phyloP scores from a whole-genome alignment of 2,888 invertebrate genomes.

The Digitonthophagus gazella region DNA sequence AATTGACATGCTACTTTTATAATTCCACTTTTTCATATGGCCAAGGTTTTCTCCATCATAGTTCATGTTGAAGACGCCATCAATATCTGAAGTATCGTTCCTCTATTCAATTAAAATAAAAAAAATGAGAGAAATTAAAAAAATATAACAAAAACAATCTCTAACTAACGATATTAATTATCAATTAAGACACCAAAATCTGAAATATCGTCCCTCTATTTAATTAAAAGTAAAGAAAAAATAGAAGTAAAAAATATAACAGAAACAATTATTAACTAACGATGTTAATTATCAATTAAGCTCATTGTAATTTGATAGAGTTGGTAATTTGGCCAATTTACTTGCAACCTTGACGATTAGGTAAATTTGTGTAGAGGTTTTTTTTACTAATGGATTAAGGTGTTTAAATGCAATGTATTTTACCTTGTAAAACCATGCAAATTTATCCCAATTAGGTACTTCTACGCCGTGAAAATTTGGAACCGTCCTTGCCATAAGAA shows the following conservation, averaged over 20 bases:
- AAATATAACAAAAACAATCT: too few species aligned
- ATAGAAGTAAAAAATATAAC: too few species aligned
- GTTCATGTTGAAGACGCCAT: constrained; percentile 74
- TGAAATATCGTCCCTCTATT: too few species aligned
- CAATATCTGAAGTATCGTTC: constrained; percentile 70
- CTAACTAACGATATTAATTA: too few species aligned
- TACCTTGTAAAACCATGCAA: constrained; percentile 83
- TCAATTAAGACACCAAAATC: too few species aligned
- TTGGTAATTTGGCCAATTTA: background rate
- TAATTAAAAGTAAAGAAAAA: too few species aligned
- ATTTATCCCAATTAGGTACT: constrained; percentile 64
- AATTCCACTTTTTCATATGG: constrained; percentile 71
- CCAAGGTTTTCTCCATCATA: constrained; percentile 73
- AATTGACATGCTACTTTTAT: constrained; percentile 56
- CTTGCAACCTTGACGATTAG: background rate
- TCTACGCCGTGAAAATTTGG: constrained; percentile 41
- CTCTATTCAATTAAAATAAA: too few species aligned
- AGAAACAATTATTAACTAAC: too few species aligned
- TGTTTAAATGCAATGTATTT: too few species aligned
- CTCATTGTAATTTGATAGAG: background rate
- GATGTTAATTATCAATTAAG: background rate
- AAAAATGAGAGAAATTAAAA: constrained; percentile 12
- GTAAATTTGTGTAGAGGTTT: background rate
- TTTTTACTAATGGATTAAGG: background rate
- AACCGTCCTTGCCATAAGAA: constrained; percentile 63